These are phyloP conservation scores for Acanthococcus lagerstroemiae DNA, from an alignment of 2,888 invertebrate species.

Conservation along the genomic window DNA sequence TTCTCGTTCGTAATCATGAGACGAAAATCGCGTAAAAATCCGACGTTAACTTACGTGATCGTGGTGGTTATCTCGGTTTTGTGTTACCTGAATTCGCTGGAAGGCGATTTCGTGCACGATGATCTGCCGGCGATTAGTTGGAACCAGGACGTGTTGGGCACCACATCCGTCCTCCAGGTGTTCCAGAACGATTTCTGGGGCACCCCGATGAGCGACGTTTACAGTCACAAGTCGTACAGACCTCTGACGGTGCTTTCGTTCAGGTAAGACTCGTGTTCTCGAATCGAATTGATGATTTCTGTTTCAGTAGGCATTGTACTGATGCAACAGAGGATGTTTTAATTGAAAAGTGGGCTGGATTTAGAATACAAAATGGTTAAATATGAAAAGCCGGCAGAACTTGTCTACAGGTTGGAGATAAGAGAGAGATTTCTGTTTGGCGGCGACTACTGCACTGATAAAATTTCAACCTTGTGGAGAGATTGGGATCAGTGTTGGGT, in stretches of 20 bases:
- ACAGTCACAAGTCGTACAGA: slow-evolving; percentile 78
- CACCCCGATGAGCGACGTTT: slow-evolving; percentile 69
- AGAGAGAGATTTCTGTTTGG: no score
- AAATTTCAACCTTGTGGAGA: no score
- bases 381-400: no score
- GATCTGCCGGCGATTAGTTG: slow-evolving; percentile 73
- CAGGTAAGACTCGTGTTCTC: slow-evolving; percentile 56
- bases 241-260: slow-evolving; percentile 74
- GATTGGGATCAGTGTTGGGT: no score
- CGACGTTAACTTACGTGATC: slow-evolving; percentile 28
- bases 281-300: no score
- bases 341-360: no score
- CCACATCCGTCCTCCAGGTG: slow-evolving; percentile 51
- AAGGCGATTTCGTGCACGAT: slow-evolving; percentile 78
- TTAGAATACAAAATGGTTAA: no score
- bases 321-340: no score
- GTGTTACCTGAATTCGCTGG: slow-evolving; percentile 62
- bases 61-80: slow-evolving; percentile 46
- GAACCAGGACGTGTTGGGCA: slow-evolving; percentile 68
- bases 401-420: no score
- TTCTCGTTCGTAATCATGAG: neutral
- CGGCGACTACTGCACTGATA: no score
- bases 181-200: slow-evolving; percentile 82
- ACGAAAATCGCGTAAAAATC: slow-evolving; percentile 3
- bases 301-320: no score